Evolutionary conservation across 2,797 vertebrate species (phyloP), one percentile per base, ranked within the genome.

Genomic region (Catostomus latipinnis): DNA sequence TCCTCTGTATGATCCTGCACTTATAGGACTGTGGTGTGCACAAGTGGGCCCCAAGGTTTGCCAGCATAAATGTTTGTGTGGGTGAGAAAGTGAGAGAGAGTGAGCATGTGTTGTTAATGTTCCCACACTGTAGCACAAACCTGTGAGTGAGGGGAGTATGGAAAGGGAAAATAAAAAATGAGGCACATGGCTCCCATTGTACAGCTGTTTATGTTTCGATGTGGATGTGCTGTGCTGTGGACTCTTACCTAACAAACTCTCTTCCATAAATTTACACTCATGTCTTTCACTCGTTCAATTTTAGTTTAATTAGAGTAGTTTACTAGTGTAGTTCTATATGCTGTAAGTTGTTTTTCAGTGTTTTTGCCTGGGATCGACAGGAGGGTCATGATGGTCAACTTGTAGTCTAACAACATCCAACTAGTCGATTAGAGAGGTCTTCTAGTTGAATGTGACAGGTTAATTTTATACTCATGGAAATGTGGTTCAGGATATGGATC

Each of bases 101-200:
- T 6, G 11, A 70, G 67, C 45, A 70, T 43, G 8, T 75, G 80
- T 22, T 71, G 71, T 71, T 86, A 82, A 81, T 82, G 82, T 82
- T 78, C 74, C 80, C 85, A 80, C 70, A 86, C 65, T 82, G 72
- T 73, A 82, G 69, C 49, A 48, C 62, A 82, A 70, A 81, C 61
- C 48, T 74, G 34, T 34, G 66, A 71, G 58, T 80, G 53, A 73
- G 48, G 50, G 73, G 78, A 68, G 61, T 65, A 66, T 78, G 80
- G 76, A 84, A 76, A 83, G 48, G 79, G 71, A 53, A 57, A 84
- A 57, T 22, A 70, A 76, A 54, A 11, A 74, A 74, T 54, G 49
- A 78, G 43, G 66, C 81, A 81, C 68, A 81, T 80, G 81, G 69
- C 74, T 82, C 57, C 57, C 62, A 72, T 83, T 81, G 61, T 78